Conservation (phyloP, 2,888 invertebrate genomes). For the Cephonodes hylas region DNA sequence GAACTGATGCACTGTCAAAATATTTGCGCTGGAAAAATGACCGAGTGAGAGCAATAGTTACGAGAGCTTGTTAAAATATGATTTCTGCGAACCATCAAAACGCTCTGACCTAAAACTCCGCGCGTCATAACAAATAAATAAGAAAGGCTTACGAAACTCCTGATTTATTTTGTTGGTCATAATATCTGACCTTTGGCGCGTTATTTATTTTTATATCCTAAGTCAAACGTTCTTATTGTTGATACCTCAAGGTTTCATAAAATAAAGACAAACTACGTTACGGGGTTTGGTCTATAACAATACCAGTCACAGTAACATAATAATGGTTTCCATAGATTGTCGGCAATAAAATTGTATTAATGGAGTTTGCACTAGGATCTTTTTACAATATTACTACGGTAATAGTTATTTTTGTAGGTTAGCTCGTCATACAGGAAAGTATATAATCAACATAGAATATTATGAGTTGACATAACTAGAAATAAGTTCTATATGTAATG, state of each 20-base stretch:
- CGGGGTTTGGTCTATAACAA: background rate
- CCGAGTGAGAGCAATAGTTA: too few species aligned
- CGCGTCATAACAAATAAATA: constrained; percentile 35
- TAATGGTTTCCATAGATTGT: background rate
- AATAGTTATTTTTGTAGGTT: too few species aligned
- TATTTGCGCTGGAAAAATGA: too few species aligned
- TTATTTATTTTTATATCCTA: constrained; percentile 43
- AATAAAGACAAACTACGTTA: constrained; percentile 6
- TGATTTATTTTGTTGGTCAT: constrained; percentile 44
- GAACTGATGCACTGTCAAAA: too few species aligned
- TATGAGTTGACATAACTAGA: too few species aligned
- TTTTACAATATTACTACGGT: too few species aligned
- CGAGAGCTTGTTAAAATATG: background rate
- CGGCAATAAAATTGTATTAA: too few species aligned
- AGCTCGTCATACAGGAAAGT: too few species aligned
- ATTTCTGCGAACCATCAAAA: background rate
- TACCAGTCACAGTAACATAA: background rate
- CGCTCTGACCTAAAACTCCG: constrained; percentile 20
- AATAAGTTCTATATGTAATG: too few species aligned
- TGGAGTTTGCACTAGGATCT: too few species aligned
- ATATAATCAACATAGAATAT: too few species aligned
- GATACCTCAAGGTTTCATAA: constrained; percentile 23
- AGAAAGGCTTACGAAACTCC: constrained; percentile 36
- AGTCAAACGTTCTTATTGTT: constrained; percentile 36
- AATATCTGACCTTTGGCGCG: constrained; percentile 36